phyloP scores from a whole-genome alignment of 2,888 invertebrate species.

The Gastrophysa polygoni region DNA sequence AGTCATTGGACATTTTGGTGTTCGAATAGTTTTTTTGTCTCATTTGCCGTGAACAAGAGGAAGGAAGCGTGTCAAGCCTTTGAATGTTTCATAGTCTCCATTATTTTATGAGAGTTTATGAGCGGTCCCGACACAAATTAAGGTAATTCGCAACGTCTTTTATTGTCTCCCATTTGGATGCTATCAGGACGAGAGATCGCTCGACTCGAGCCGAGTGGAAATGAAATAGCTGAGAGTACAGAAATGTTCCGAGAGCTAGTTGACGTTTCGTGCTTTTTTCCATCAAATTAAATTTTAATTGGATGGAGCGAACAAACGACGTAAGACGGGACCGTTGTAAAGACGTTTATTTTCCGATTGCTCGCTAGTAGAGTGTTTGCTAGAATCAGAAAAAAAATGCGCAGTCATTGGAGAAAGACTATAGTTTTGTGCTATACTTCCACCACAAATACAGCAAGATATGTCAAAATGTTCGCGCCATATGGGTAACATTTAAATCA shows the following conservation, averaged over 20 bases:
- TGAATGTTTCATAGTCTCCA: neutral
- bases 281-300: neutral
- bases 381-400: too few species aligned
- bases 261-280: neutral
- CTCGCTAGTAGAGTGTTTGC: too few species aligned
- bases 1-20: too few species aligned
- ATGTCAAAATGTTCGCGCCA: too few species aligned
- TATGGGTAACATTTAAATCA: too few species aligned
- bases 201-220: neutral
- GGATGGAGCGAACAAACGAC: neutral
- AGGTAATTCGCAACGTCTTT: neutral
- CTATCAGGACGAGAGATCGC: neutral
- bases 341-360: neutral
- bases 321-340: neutral
- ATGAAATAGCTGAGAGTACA: neutral
- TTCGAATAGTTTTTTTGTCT: too few species aligned
- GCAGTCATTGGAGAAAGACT: too few species aligned
- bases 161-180: neutral
- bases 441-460: too few species aligned
- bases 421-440: too few species aligned
- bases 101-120: neutral
- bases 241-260: neutral
- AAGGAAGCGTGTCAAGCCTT: neutral
- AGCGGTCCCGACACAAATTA: neutral
- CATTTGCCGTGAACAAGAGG: too few species aligned